These are phyloP conservation scores for Jordanella pulchra DNA, from an alignment of 2,797 vertebrate genomes.

Conservation along the genomic window DNA sequence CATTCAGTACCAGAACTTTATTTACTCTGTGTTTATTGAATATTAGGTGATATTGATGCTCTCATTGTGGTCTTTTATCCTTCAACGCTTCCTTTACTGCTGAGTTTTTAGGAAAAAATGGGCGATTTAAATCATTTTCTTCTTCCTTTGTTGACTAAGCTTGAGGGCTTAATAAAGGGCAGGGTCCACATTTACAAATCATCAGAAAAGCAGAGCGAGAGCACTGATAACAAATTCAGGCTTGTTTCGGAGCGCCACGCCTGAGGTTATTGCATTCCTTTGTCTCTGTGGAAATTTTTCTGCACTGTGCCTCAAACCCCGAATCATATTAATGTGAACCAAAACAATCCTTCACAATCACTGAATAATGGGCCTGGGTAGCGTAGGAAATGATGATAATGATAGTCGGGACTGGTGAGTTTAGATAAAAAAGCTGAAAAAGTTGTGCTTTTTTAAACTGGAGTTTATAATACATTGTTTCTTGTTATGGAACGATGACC, in stretches of 20 bases:
- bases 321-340: neutral
- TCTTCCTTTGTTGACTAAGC: slow-evolving; percentile 41
- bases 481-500: slow-evolving; percentile 5
- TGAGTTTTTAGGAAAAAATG: neutral
- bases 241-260: slow-evolving; percentile 33
- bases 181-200: slow-evolving; percentile 29
- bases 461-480: slow-evolving; percentile 9
- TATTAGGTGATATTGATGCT: neutral
- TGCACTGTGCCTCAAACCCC: neutral
- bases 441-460: neutral
- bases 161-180: slow-evolving; percentile 25
- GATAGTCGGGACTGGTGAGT: neutral
- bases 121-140: neutral
- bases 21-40: neutral
- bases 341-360: neutral
- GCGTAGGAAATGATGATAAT: neutral
- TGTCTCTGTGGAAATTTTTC: neutral
- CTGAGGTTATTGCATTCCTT: slow-evolving; percentile 20
- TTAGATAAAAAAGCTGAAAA: slow-evolving; percentile 1
- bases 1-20: neutral
- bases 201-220: slow-evolving; percentile 5
- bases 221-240: slow-evolving; percentile 28
- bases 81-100: neutral
- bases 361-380: neutral
- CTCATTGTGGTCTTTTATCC: neutral